These are phyloP conservation scores for Oscheius myriophilus DNA, from an alignment of 2,888 invertebrate species.

Conservation along the genomic window DNA sequence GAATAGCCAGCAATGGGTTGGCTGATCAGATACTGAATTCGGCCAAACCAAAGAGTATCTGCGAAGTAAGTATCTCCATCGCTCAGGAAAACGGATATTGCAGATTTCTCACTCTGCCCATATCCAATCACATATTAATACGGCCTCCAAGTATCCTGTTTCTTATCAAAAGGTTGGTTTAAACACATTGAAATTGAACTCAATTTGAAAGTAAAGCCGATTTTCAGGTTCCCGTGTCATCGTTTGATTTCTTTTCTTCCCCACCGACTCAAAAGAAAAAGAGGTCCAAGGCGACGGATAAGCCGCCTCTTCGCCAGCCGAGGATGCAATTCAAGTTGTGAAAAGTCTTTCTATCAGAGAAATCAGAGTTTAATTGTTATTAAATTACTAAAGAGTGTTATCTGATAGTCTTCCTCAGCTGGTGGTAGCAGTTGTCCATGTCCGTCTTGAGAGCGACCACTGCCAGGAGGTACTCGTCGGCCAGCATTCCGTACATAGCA, in stretches of 20 bases:
- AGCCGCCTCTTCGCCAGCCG: constrained; percentile 26
- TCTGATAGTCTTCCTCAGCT: constrained; percentile 1
- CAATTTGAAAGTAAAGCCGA: too few relatives aligned
- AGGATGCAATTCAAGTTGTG: constrained; percentile 25
- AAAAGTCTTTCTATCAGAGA: constrained; percentile 13
- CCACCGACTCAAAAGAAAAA: constrained; percentile 16
- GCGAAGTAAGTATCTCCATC: constrained; percentile 9
- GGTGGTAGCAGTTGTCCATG: constrained; percentile 29
- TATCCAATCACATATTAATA: constrained; percentile 33
- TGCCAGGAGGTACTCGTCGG: constrained; percentile 49
- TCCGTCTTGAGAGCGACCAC: constrained; percentile 35
- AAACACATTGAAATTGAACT: too few relatives aligned
- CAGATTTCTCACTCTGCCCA: constrained; percentile 29
- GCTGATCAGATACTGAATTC: constrained; percentile 11
- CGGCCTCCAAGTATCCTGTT: constrained; percentile 10
- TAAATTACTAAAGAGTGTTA: neutral
- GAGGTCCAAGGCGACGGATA: constrained; percentile 4
- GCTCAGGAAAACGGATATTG: neutral
- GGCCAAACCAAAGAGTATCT: constrained; percentile 27
- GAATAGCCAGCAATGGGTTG: constrained; percentile 8
- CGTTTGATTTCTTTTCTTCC: constrained; percentile 17
- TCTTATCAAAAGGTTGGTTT: constrained; percentile 5
- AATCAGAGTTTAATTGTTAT: neutral
- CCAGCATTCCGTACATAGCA: constrained; percentile 47
- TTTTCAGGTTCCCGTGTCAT: constrained; percentile 9